Evolutionary conservation across 2,888 invertebrate genomes (phyloP).

Genomic region (Hipparchia semele): DNA sequence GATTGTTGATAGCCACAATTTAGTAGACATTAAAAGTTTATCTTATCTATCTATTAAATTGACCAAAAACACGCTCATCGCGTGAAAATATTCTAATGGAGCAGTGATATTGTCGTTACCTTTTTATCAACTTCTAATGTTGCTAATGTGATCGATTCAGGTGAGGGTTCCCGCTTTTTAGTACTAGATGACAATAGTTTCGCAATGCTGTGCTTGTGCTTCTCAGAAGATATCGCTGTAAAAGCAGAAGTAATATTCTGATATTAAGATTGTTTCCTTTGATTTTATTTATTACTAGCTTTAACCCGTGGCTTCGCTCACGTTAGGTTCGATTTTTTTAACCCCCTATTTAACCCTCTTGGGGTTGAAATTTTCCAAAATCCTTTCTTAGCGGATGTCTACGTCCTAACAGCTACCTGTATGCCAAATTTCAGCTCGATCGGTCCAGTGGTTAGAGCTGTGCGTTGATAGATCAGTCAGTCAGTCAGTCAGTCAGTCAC

Average conservation of each 20-base stretch:
- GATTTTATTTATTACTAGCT: neutral
- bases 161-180: conserved; percentile 53
- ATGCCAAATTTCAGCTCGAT: no score
- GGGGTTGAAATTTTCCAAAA: no score
- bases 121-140: conserved; percentile 50
- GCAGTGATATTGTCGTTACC: conserved; percentile 46
- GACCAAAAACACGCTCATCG: conserved; percentile 33
- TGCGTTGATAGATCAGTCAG: no score
- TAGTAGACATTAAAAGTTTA: neutral
- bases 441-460: no score
- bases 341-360: no score
- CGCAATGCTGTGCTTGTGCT: conserved; percentile 50
- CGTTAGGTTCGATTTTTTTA: no score
- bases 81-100: conserved; percentile 21
- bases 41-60: conserved; percentile 9
- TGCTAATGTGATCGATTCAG: conserved; percentile 55
- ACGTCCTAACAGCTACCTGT: no score
- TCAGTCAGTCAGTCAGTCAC: no score
- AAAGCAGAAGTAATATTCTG: conserved; percentile 19
- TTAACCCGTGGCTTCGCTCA: no score
- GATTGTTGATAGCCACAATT: neutral
- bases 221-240: conserved; percentile 55
- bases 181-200: conserved; percentile 55
- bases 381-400: no score
- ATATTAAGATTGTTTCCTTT: neutral